Evolutionary conservation across 2,888 invertebrate species (phyloP).

Genomic region (Calliscelio sp.): DNA sequence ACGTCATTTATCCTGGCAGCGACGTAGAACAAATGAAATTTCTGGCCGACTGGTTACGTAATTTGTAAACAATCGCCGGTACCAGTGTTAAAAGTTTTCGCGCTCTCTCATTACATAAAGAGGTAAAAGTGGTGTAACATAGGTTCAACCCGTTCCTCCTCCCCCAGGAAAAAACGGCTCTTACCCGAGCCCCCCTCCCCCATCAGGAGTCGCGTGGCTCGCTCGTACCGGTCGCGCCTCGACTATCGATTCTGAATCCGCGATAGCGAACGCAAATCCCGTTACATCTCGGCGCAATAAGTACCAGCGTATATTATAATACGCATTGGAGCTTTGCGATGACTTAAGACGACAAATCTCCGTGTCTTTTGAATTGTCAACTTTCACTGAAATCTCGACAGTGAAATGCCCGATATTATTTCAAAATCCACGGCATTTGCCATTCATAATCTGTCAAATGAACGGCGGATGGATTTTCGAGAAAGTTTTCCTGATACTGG

Average conservation of each 20-base stretch:
- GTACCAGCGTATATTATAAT: conserved; percentile 40
- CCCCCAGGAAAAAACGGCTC: conserved; percentile 51
- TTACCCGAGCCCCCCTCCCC: conserved; percentile 68
- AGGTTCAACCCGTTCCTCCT: conserved; percentile 60
- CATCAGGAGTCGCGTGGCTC: conserved; percentile 75
- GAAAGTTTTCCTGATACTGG: too few species aligned
- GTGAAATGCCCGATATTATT: too few species aligned
- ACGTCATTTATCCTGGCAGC: background rate
- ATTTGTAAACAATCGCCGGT: conserved; percentile 63
- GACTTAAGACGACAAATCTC: too few species aligned
- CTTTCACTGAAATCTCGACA: too few species aligned
- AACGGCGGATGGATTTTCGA: too few species aligned
- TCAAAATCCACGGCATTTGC: too few species aligned
- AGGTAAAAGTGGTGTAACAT: conserved; percentile 65
- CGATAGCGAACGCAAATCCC: conserved; percentile 76
- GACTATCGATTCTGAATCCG: conserved; percentile 77
- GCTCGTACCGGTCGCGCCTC: conserved; percentile 75
- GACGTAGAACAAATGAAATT: conserved; percentile 51
- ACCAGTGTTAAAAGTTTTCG: conserved; percentile 42
- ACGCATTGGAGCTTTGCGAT: conserved; percentile 24
- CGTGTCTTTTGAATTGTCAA: too few species aligned
- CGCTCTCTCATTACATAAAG: conserved; percentile 72
- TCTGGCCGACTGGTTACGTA: conserved; percentile 38
- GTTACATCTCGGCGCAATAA: conserved; percentile 70
- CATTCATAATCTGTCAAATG: too few species aligned